phyloP scores from a whole-genome alignment of 2,113 vertebrate genomes.

The Theristicus caerulescens region DNA sequence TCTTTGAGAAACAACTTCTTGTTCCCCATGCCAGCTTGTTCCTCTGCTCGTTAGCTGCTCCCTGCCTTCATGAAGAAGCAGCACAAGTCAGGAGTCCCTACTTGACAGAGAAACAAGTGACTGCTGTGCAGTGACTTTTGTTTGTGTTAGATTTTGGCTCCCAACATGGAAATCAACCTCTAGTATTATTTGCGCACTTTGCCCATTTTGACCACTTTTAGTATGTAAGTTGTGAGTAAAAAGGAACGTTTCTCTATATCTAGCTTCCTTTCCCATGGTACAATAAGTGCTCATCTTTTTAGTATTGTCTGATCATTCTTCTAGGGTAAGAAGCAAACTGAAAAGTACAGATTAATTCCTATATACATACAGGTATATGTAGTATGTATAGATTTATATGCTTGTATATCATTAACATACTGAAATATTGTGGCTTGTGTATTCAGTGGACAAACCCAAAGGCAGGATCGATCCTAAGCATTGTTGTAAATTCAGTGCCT shows the following conservation, averaged over 20 bases:
- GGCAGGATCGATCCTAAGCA: neutral
- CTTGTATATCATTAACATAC: neutral
- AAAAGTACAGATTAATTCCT: neutral
- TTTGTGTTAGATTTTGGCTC: neutral
- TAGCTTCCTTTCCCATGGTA: neutral
- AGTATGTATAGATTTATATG: neutral
- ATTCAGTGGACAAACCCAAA: neutral
- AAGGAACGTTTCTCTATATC: neutral
- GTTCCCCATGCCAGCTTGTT: neutral
- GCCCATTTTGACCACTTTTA: neutral
- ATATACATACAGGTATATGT: neutral
- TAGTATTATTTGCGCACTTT: neutral
- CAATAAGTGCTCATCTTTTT: neutral
- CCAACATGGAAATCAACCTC: neutral
- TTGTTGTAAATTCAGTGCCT: neutral
- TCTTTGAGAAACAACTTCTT: neutral
- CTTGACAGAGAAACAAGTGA: neutral
- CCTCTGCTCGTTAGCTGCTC: neutral
- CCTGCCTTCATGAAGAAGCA: neutral
- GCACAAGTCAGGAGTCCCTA: neutral
- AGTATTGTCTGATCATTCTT: neutral
- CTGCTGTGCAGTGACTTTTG: neutral
- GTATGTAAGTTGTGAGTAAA: neutral
- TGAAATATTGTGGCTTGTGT: neutral
- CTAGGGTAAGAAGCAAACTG: neutral